Evolutionary conservation across 2,888 invertebrate species (phyloP).

Genomic region (Epinotia nisella): DNA sequence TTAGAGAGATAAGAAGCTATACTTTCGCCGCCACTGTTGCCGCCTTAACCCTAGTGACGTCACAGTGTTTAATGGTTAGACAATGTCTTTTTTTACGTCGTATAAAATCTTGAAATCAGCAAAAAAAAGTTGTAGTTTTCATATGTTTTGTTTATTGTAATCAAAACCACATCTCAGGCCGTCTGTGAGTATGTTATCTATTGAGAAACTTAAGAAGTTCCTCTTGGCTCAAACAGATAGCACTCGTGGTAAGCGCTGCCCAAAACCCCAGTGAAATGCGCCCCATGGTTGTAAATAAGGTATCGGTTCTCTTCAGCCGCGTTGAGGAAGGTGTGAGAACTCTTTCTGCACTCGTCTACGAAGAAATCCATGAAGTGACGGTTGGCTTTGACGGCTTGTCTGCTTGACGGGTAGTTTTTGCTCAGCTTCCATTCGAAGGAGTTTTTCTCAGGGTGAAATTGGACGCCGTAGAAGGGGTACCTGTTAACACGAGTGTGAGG

Average conservation of each 20-base stretch:
- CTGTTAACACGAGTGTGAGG: constrained; percentile 55
- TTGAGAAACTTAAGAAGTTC: constrained; percentile 46
- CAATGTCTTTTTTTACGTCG: too few species aligned
- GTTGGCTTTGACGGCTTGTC: constrained; percentile 85
- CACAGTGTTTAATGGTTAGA: too few species aligned
- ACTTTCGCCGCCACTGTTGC: too few species aligned
- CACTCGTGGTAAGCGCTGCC: constrained; percentile 86
- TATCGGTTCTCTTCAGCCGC: constrained; percentile 81
- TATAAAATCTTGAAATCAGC: too few species aligned
- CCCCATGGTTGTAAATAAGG: constrained; percentile 89
- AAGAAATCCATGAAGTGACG: constrained; percentile 94
- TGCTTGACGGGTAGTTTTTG: constrained; percentile 87
- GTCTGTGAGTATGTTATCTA: constrained; percentile 2
- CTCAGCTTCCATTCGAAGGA: constrained; percentile 89
- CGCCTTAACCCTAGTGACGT: too few species aligned
- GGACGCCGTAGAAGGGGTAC: constrained; percentile 93
- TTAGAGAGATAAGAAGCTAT: too few species aligned
- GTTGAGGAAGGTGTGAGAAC: constrained; percentile 83
- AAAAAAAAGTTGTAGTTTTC: too few species aligned
- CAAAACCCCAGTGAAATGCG: constrained; percentile 84
- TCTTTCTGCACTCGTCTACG: constrained; percentile 89
- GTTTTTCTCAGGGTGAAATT: constrained; percentile 97
- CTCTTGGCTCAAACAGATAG: constrained; percentile 87
- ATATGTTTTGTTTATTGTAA: too few species aligned
- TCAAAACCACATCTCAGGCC: too few species aligned